Conservation (phyloP, 1,140 invertebrate genomes). For the Heliconius eleuchia region DNA sequence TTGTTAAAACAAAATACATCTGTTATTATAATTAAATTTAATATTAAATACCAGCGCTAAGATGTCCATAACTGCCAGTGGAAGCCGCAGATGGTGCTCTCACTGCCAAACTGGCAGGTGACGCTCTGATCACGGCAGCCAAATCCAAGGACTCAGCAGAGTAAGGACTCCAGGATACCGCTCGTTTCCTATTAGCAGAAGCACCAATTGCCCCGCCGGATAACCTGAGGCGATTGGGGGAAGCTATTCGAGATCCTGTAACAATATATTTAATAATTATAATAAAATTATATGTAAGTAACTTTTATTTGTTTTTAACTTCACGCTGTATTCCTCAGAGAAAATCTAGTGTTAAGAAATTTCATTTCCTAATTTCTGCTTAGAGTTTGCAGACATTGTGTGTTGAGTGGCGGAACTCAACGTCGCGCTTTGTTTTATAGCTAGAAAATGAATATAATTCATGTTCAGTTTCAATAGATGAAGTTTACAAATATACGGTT, state of each 20-base stretch:
- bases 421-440: too few relatives aligned
- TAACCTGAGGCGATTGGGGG: constrained; percentile 81
- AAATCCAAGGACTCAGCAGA: constrained; percentile 97
- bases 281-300: not conserved
- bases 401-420: too few relatives aligned
- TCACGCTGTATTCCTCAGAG: too few relatives aligned
- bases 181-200: constrained; percentile 92
- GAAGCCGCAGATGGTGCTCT: constrained; percentile 93
- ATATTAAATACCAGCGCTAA: constrained; percentile 87
- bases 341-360: too few relatives aligned
- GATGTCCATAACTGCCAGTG: constrained; percentile 96
- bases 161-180: constrained; percentile 96
- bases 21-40: too few relatives aligned
- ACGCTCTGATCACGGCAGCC: constrained; percentile 96
- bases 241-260: constrained; percentile 87
- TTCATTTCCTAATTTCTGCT: too few relatives aligned
- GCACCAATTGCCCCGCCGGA: constrained; percentile 81
- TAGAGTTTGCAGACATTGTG: too few relatives aligned
- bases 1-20: too few relatives aligned
- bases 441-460: too few relatives aligned
- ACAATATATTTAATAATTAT: constrained; percentile 33
- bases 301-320: too few relatives aligned
- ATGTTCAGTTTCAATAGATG: too few relatives aligned
- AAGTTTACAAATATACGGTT: too few relatives aligned
- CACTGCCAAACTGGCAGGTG: constrained; percentile 95